A percentile compares a stretch with the other conserved stretches of the same genome.
Evolutionary conservation across 2,888 invertebrate genomes (phyloP).

Genomic region (Bellardia bayeri): DNA sequence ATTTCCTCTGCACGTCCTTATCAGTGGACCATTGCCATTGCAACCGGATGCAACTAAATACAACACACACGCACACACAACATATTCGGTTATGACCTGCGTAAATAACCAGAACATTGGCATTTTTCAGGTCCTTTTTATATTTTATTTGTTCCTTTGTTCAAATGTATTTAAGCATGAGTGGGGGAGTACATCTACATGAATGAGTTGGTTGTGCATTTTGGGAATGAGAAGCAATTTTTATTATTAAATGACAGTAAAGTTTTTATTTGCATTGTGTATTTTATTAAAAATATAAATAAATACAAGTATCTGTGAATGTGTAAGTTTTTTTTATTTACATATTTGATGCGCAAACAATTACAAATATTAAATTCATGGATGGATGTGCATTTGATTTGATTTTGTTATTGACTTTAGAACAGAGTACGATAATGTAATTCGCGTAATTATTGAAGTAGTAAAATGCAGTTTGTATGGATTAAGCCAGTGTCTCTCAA

Average conservation of each 20-base stretch:
- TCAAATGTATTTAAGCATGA: not conserved
- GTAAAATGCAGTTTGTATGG: not conserved
- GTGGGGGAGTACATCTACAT: not conserved
- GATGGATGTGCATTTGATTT: slow-evolving; percentile 44
- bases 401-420: slow-evolving; percentile 13
- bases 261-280: slow-evolving; percentile 61
- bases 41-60: slow-evolving; percentile 69
- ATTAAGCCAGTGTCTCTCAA: not conserved
- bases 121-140: slow-evolving; percentile 65
- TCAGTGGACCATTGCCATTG: slow-evolving; percentile 70
- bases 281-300: slow-evolving; percentile 61
- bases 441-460: slow-evolving; percentile 1
- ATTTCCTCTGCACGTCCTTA: slow-evolving; percentile 78
- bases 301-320: slow-evolving; percentile 27
- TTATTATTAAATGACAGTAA: slow-evolving; percentile 72
- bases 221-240: slow-evolving; percentile 51
- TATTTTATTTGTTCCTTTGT: slow-evolving; percentile 43
- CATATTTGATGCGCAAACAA: slow-evolving; percentile 26
- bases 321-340: slow-evolving; percentile 13
- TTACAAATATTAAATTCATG: slow-evolving; percentile 48
- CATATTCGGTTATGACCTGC: slow-evolving; percentile 63
- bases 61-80: not conserved
- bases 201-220: not conserved
- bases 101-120: slow-evolving; percentile 70
- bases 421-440: not conserved